Evolutionary conservation across 30 jellyfish, hydroid and myxozoan species (phyloP).

Genomic region (Cassiopea xamachana): DNA sequence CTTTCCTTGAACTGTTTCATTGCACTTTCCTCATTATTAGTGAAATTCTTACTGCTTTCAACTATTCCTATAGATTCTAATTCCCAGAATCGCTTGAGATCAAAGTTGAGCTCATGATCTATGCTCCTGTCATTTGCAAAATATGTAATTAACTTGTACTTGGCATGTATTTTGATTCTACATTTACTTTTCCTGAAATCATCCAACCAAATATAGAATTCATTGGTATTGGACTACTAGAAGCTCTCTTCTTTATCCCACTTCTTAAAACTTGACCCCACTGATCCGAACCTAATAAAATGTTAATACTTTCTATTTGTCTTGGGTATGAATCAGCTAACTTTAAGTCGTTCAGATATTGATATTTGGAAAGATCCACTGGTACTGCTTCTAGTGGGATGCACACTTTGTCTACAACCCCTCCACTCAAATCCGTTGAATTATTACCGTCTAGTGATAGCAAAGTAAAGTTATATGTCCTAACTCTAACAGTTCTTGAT

Average conservation of each 20-base stretch:
- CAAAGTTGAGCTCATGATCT: not conserved
- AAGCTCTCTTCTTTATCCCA: not conserved
- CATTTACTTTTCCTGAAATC: not conserved
- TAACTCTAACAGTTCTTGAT: not conserved
- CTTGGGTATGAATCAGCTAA: not conserved
- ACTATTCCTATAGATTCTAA: not conserved
- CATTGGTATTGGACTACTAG: not conserved
- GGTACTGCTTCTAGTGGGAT: not conserved
- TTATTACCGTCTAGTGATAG: not conserved
- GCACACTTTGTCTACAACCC: not conserved
- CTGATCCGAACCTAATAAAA: not conserved
- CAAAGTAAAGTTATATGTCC: not conserved
- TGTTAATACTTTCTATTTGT: no score
- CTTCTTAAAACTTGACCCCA: not conserved
- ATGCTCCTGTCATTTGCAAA: not conserved
- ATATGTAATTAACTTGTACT: not conserved
- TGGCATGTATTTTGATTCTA: not conserved
- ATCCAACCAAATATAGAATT: not conserved
- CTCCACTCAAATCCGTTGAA: not conserved
- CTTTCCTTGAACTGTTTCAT: not conserved
- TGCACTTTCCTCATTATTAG: not conserved
- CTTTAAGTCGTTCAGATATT: not conserved
- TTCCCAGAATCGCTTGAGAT: not conserved
- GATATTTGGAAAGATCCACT: not conserved
- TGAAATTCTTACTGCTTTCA: not conserved